A percentile compares a stretch with the other conserved stretches of the same genome.
These are phyloP conservation scores for Malurus splendens DNA, from an alignment of 2,797 vertebrate genomes.

Conservation along the genomic window DNA sequence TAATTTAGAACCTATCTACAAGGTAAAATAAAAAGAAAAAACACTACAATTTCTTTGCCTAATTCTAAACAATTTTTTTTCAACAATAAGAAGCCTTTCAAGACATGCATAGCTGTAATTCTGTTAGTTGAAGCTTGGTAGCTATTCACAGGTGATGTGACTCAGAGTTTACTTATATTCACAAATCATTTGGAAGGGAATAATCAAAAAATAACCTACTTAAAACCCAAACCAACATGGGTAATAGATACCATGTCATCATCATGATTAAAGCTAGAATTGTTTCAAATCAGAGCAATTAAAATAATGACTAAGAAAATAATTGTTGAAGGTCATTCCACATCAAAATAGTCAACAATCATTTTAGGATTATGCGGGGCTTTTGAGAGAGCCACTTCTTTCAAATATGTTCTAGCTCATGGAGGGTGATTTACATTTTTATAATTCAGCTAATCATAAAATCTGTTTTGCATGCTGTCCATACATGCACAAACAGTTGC, in stretches of 20 bases:
- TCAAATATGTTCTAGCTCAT: not conserved
- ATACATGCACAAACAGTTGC: not conserved
- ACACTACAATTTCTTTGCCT: not conserved
- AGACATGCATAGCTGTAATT: not conserved
- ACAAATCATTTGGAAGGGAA: not conserved
- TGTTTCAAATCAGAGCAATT: not conserved
- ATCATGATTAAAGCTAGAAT: not conserved
- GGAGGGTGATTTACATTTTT: not conserved
- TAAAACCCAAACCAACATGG: not conserved
- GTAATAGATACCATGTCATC: not conserved
- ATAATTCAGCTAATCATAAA: not conserved
- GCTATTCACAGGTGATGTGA: not conserved
- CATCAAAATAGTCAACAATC: not conserved
- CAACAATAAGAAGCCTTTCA: not conserved
- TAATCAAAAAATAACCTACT: not conserved
- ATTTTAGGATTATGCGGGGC: not conserved
- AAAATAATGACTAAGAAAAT: not conserved
- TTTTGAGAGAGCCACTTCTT: not conserved
- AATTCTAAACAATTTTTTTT: not conserved
- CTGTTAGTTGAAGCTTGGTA: not conserved
- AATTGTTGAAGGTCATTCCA: not conserved
- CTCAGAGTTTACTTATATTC: not conserved
- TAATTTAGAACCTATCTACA: not conserved
- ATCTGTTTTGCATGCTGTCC: not conserved
- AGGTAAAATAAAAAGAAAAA: not conserved